phyloP scores from a whole-genome alignment of 2,797 vertebrate species.

The Cuculus canorus region DNA sequence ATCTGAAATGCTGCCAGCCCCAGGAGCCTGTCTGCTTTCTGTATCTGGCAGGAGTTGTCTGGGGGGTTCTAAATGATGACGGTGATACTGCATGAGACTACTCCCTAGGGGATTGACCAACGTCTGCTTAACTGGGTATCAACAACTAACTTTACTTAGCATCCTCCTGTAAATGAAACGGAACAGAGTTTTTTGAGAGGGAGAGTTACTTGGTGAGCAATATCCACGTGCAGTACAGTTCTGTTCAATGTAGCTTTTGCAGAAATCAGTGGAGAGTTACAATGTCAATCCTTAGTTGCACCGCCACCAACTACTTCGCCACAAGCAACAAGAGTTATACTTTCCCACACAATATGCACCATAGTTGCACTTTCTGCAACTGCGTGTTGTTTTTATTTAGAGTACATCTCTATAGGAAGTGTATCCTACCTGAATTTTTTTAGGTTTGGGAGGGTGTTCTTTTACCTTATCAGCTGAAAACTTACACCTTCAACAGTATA shows the following conservation, averaged over 20 bases:
- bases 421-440: neutral
- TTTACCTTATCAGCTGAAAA: neutral
- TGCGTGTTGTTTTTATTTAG: neutral
- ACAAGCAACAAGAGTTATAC: neutral
- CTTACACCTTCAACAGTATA: neutral
- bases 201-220: neutral
- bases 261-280: too few relatives aligned
- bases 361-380: neutral
- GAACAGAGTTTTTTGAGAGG: neutral
- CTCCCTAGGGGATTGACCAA: neutral
- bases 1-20: neutral
- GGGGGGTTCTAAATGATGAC: neutral
- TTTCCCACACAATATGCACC: neutral
- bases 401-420: neutral
- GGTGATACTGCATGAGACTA: neutral
- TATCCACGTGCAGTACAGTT: neutral
- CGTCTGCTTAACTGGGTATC: neutral
- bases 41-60: neutral
- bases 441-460: neutral
- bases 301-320: neutral
- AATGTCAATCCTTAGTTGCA: neutral
- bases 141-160: neutral
- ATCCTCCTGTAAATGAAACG: neutral
- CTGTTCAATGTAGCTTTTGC: neutral
- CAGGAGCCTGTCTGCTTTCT: neutral